phyloP scores from a whole-genome alignment of 2,888 invertebrate genomes.

The Caenorhabditis sp. region DNA sequence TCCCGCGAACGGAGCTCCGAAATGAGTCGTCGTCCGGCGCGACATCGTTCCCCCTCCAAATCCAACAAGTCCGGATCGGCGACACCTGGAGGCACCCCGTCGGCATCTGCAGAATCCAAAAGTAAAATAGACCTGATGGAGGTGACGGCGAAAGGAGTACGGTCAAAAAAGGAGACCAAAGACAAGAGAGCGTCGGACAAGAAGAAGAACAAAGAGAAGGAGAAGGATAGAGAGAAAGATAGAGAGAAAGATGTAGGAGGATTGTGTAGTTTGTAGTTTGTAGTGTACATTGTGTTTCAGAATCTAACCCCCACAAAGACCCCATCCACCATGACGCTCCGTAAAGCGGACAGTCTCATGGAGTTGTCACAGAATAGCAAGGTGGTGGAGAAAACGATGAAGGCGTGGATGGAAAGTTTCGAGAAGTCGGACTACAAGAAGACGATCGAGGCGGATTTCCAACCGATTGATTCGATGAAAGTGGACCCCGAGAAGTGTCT shows the following conservation, averaged over 20 bases:
- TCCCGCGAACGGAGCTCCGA: conserved; percentile 37
- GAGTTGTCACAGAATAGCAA: not conserved
- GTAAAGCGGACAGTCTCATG: conserved; percentile 19
- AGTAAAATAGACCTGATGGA: conserved; percentile 29
- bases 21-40: not conserved
- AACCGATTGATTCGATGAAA: not conserved
- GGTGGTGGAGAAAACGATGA: conserved; percentile 28
- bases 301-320: not conserved
- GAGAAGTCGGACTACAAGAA: conserved; percentile 35
- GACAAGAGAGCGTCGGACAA: not conserved
- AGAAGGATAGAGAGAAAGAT: conserved; percentile 1
- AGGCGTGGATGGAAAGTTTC: conserved; percentile 41
- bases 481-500: conserved; percentile 34
- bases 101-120: conserved; percentile 11
- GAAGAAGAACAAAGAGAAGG: conserved; percentile 20
- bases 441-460: conserved; percentile 11
- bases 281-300: not conserved
- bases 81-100: not conserved
- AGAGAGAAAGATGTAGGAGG: too few relatives aligned
- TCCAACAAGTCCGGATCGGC: not conserved
- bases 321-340: not conserved
- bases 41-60: conserved; percentile 27
- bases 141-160: conserved; percentile 38
- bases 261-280: not conserved
- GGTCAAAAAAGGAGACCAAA: not conserved